phyloP scores from a whole-genome alignment of 2,113 vertebrate genomes.

The Nerophis lumbriciformis region DNA sequence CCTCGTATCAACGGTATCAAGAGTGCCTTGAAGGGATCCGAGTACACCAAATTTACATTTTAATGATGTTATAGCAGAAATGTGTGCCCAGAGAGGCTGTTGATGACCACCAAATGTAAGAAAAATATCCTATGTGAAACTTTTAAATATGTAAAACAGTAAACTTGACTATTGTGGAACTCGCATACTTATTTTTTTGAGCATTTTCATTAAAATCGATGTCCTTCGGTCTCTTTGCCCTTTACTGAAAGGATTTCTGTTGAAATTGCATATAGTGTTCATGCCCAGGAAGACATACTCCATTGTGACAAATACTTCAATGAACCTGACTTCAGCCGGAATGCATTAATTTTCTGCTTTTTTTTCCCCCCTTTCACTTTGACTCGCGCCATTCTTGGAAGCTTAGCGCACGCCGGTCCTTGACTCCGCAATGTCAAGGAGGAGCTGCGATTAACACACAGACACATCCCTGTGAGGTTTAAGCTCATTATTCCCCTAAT shows the following conservation, averaged over 20 bases:
- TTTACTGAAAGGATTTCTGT: neutral
- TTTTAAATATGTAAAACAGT: too few species aligned
- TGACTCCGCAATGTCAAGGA: slow-evolving; percentile 26
- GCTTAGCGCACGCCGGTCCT: slow-evolving; percentile 16
- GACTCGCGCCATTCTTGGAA: neutral
- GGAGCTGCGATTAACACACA: slow-evolving; percentile 5
- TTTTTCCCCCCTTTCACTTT: neutral
- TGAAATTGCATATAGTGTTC: neutral
- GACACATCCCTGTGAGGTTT: slow-evolving; percentile 12
- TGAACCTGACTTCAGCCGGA: neutral
- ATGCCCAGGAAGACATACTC: neutral
- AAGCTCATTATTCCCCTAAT: slow-evolving; percentile 30
- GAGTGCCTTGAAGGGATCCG: too few species aligned
- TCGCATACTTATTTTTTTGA: too few species aligned
- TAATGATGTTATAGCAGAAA: too few species aligned
- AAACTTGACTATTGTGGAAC: too few species aligned
- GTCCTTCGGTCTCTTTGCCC: neutral
- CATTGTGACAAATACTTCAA: neutral
- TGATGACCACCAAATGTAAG: too few species aligned
- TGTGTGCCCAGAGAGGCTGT: too few species aligned
- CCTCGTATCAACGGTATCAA: too few species aligned
- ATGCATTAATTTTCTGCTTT: neutral
- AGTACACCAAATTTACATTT: too few species aligned
- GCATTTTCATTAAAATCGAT: too few species aligned
- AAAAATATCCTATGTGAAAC: too few species aligned